These are phyloP conservation scores for Synanthedon vespiformis DNA, from an alignment of 2,888 invertebrate species.

Conservation along the genomic window DNA sequence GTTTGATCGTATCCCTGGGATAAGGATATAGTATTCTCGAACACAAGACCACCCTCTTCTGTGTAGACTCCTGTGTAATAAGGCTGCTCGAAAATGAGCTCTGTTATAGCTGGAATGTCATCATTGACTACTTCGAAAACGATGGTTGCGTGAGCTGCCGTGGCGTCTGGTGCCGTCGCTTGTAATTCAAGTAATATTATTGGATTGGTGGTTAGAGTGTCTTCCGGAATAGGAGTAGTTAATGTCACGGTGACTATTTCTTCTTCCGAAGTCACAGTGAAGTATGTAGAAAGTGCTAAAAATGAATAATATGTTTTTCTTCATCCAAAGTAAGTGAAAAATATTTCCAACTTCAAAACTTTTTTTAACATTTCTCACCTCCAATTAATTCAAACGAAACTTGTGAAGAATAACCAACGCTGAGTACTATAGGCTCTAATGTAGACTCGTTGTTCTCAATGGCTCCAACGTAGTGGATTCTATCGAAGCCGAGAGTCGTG, in stretches of 20 bases:
- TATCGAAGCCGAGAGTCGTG: conserved; percentile 7
- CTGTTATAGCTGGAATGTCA: conserved; percentile 3
- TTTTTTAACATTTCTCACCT: background rate
- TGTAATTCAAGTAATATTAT: conserved; percentile 18
- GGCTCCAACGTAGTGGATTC: conserved; percentile 8
- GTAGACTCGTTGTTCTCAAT: conserved; percentile 4
- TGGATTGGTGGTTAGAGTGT: conserved; percentile 14
- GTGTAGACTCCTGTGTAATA: conserved; percentile 19
- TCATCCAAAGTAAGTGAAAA: too few species aligned
- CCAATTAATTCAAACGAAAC: background rate
- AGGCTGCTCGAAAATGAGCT: conserved; percentile 12
- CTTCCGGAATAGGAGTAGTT: conserved; percentile 11
- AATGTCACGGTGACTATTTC: conserved; percentile 12
- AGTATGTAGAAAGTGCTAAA: conserved; percentile 19
- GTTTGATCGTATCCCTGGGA: conserved; percentile 1
- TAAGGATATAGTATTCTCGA: background rate
- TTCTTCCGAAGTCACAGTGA: conserved; percentile 7
- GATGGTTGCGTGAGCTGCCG: conserved; percentile 16
- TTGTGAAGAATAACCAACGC: too few species aligned
- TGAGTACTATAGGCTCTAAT: too few species aligned
- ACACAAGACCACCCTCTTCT: background rate
- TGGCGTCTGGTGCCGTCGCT: conserved; percentile 17
- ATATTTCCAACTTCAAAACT: too few species aligned
- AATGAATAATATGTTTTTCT: background rate
- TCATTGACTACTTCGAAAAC: conserved; percentile 13